phyloP scores from a whole-genome alignment of 2,888 invertebrate species.

The Romanomermis culicivorax region DNA sequence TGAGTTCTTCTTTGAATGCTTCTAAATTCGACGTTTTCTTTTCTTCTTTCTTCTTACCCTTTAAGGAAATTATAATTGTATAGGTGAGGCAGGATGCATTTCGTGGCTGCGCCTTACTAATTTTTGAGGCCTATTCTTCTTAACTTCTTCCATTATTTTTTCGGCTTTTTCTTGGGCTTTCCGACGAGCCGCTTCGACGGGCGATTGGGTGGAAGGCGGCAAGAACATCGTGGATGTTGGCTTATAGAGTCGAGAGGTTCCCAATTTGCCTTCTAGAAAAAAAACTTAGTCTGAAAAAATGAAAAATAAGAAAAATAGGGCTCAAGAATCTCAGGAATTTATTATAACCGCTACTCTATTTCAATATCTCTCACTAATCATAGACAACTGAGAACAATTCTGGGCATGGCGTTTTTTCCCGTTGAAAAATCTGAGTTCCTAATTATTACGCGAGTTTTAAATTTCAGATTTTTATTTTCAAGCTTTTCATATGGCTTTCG shows the following conservation, averaged over 20 bases:
- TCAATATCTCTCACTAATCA: too few relatives aligned
- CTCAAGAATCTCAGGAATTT: conserved; percentile 53
- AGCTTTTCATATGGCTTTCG: too few relatives aligned
- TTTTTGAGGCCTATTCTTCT: conserved; percentile 12
- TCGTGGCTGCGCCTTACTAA: too few relatives aligned
- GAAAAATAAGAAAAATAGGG: conserved; percentile 7
- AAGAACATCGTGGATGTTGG: conserved; percentile 10
- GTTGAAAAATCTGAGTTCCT: too few relatives aligned
- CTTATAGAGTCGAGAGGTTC: conserved; percentile 13
- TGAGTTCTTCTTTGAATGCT: conserved; percentile 87
- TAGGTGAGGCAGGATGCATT: too few relatives aligned
- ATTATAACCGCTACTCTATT: too few relatives aligned
- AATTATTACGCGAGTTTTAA: too few relatives aligned
- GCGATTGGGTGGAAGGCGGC: conserved; percentile 4
- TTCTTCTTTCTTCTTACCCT: conserved; percentile 46
- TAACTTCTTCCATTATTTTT: conserved; percentile 21
- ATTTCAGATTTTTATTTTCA: too few relatives aligned
- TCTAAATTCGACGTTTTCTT: conserved; percentile 93
- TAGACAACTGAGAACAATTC: too few relatives aligned
- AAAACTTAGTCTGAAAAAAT: not conserved
- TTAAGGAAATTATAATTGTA: too few relatives aligned
- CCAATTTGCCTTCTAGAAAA: conserved; percentile 2
- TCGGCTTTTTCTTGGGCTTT: conserved; percentile 20
- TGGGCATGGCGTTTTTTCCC: too few relatives aligned
- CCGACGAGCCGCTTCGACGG: conserved; percentile 18